Evolutionary conservation across 1,140 invertebrate genomes (phyloP).

Genomic region (Monochamus saltuarius): DNA sequence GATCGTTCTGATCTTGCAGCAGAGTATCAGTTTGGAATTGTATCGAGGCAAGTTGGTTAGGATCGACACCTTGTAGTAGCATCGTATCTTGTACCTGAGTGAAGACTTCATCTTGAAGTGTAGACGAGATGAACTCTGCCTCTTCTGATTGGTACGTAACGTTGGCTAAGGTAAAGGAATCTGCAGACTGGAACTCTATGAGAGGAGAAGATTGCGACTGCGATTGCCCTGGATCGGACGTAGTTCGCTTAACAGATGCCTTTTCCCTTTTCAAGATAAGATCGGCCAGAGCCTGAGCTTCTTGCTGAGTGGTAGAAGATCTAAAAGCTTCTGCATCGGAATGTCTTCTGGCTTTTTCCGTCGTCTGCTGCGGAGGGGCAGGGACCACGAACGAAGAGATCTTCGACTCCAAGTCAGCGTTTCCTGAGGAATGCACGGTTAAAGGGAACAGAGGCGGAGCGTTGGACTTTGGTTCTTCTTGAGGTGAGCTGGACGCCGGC

Average conservation of each 20-base stretch:
- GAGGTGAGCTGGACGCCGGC: slow-evolving; percentile 54
- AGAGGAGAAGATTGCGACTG: slow-evolving; percentile 58
- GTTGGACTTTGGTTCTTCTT: slow-evolving; percentile 56
- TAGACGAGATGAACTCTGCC: slow-evolving; percentile 69
- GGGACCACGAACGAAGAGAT: slow-evolving; percentile 64
- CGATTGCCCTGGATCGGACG: slow-evolving; percentile 66
- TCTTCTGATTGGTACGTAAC: slow-evolving; percentile 67
- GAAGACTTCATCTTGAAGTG: slow-evolving; percentile 75
- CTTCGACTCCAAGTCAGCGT: slow-evolving; percentile 51
- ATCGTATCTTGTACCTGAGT: slow-evolving; percentile 72
- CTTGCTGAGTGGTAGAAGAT: slow-evolving; percentile 58
- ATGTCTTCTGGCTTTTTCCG: slow-evolving; percentile 61
- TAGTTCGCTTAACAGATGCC: slow-evolving; percentile 63
- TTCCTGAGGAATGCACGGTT: slow-evolving; percentile 54
- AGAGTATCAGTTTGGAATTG: slow-evolving; percentile 59
- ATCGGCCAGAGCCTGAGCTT: slow-evolving; percentile 59
- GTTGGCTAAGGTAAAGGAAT: slow-evolving; percentile 61
- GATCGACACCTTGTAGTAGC: slow-evolving; percentile 64
- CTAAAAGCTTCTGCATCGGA: slow-evolving; percentile 66
- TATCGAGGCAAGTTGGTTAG: slow-evolving; percentile 61
- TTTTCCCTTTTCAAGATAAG: slow-evolving; percentile 64
- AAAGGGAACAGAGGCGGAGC: slow-evolving; percentile 55
- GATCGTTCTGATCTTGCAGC: slow-evolving; percentile 62
- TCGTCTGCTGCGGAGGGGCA: slow-evolving; percentile 57
- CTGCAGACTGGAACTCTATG: slow-evolving; percentile 59